These are phyloP conservation scores for Ciconia boyciana DNA, from an alignment of 2,113 vertebrate genomes.

Conservation along the genomic window DNA sequence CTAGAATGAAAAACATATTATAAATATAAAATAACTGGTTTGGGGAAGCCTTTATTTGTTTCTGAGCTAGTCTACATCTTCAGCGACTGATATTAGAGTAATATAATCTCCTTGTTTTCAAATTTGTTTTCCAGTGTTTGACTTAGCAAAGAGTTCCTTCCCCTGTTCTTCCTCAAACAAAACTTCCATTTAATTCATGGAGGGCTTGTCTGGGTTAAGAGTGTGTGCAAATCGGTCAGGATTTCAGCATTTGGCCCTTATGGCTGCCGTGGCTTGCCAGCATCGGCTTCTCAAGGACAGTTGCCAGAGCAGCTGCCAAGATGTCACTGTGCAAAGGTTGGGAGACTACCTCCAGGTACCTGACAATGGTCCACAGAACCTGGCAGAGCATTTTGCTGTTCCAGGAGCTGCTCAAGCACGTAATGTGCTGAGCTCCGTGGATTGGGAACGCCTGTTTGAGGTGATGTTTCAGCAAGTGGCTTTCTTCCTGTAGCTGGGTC, in stretches of 20 bases:
- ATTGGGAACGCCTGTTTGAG: constrained; percentile 26
- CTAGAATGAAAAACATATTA: neutral
- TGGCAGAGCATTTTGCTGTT: constrained; percentile 35
- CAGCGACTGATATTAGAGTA: neutral
- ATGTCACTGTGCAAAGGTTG: neutral
- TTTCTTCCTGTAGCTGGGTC: neutral
- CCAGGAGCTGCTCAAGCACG: constrained; percentile 14
- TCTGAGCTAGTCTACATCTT: neutral
- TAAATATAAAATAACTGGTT: neutral
- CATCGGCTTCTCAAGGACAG: neutral
- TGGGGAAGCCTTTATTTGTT: neutral
- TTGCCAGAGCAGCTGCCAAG: constrained; percentile 2
- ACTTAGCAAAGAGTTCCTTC: neutral
- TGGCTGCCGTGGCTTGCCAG: neutral
- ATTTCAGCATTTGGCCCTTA: neutral
- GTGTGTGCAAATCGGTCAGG: neutral
- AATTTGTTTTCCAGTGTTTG: neutral
- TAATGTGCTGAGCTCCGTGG: constrained; percentile 31
- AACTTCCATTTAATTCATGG: neutral
- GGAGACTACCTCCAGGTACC: neutral
- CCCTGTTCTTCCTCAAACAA: neutral
- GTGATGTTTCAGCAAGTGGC: constrained; percentile 49
- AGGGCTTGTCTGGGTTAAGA: neutral
- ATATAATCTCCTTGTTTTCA: neutral
- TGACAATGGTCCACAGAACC: constrained; percentile 4